phyloP scores from a whole-genome alignment of 2,888 invertebrate species.

The Zygaena filipendulae region DNA sequence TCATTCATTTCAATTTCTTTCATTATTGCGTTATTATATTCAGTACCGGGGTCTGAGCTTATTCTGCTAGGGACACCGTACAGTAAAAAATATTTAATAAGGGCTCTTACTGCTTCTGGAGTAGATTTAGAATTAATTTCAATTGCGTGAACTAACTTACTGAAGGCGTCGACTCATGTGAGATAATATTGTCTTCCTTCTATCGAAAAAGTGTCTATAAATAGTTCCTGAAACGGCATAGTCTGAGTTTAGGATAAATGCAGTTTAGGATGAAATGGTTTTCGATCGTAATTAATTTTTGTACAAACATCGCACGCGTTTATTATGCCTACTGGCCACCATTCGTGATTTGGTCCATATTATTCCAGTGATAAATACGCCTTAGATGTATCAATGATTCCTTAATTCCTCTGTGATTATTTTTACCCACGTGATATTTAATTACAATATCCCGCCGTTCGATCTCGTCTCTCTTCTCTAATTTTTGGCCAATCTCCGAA shows the following conservation, averaged over 20 bases:
- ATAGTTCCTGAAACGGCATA: slow-evolving; percentile 10
- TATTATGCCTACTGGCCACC: no score
- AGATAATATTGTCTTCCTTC: slow-evolving; percentile 4
- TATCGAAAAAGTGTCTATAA: slow-evolving; percentile 1
- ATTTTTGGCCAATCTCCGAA: no score
- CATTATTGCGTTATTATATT: slow-evolving; percentile 14
- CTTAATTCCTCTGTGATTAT: slow-evolving; percentile 18
- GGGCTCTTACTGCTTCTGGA: slow-evolving; percentile 12
- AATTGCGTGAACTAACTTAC: no score
- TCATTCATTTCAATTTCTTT: no score
- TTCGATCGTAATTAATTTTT: slow-evolving; percentile 10
- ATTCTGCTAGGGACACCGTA: slow-evolving; percentile 15
- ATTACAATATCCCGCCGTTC: slow-evolving; percentile 13
- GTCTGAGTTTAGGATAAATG: slow-evolving; percentile 8
- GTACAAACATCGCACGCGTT: slow-evolving; percentile 7
- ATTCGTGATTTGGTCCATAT: slow-evolving; percentile 14
- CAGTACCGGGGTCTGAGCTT: slow-evolving; percentile 10
- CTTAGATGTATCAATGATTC: slow-evolving; percentile 15
- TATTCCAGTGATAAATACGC: slow-evolving; percentile 15
- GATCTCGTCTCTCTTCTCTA: slow-evolving; percentile 10
- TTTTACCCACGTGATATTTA: slow-evolving; percentile 18
- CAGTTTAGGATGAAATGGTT: slow-evolving; percentile 8
- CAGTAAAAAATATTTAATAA: slow-evolving; percentile 15
- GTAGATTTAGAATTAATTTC: no score
- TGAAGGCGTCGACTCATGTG: slow-evolving; percentile 1